phyloP scores from a whole-genome alignment of 2,113 vertebrate genomes.

The Caracal caracal region DNA sequence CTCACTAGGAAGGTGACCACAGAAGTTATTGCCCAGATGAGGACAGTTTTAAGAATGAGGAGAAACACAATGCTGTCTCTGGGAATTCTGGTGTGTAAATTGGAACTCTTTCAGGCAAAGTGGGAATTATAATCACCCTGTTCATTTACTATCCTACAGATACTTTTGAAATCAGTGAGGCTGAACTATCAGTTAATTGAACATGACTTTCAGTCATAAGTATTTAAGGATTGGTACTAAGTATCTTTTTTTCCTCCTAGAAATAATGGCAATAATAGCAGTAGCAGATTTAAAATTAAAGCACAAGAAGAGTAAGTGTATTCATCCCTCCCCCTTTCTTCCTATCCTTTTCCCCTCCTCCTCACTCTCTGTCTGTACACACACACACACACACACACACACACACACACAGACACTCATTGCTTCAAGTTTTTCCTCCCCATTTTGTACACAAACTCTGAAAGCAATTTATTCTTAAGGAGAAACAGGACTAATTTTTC shows the following conservation, averaged over 20 bases:
- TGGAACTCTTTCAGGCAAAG: not conserved
- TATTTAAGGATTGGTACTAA: not conserved
- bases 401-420: not conserved
- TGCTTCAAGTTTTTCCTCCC: not conserved
- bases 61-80: not conserved
- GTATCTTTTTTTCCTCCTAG: not conserved
- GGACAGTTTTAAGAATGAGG: not conserved
- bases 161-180: not conserved
- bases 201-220: not conserved
- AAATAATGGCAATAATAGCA: not conserved
- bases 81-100: not conserved
- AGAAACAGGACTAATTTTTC: not conserved
- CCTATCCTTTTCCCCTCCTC: not conserved
- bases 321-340: not conserved
- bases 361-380: not conserved
- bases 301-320: not conserved
- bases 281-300: slow-evolving; percentile 5
- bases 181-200: not conserved
- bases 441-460: slow-evolving; percentile 25
- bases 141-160: not conserved
- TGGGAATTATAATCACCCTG: not conserved
- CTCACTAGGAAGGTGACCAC: not conserved
- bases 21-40: not conserved
- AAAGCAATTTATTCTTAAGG: not conserved
- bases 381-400: not conserved